phyloP scores from a whole-genome alignment of 2,888 invertebrate species.

The Watsonalla binaria region DNA sequence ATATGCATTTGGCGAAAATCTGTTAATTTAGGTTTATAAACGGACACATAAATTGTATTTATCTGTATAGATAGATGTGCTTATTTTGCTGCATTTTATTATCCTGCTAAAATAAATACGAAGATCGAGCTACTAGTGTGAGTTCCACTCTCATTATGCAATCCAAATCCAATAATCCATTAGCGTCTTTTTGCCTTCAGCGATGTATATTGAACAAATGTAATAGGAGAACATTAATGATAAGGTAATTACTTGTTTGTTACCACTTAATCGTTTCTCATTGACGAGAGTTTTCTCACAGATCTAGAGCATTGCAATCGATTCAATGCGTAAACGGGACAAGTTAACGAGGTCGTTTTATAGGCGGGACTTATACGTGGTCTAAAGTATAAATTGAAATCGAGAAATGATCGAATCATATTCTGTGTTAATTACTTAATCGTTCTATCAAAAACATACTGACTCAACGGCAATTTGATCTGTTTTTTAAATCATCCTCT shows the following conservation, averaged over 20 bases:
- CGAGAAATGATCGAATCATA: background rate
- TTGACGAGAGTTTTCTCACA: background rate
- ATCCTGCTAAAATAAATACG: too few relatives aligned
- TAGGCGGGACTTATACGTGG: background rate
- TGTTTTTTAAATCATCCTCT: constrained; percentile 3
- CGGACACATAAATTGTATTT: too few relatives aligned
- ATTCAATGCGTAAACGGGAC: background rate
- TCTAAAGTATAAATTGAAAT: background rate
- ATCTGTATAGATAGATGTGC: too few relatives aligned
- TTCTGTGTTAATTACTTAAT: background rate
- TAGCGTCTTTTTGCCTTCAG: too few relatives aligned
- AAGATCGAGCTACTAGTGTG: too few relatives aligned
- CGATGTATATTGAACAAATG: too few relatives aligned
- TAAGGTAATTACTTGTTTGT: background rate
- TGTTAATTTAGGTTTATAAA: too few relatives aligned
- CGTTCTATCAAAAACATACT: background rate
- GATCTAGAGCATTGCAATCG: background rate
- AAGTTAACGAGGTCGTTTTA: background rate
- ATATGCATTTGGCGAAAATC: too few relatives aligned
- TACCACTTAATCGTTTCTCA: background rate
- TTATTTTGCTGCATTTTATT: too few relatives aligned
- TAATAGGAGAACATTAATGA: background rate
- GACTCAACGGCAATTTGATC: background rate
- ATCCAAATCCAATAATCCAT: too few relatives aligned
- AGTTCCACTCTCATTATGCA: too few relatives aligned